Base-by-base conservation (phyloP, 1,140 invertebrate species). In the Scaptodrosophila lebanonensis region DNA sequence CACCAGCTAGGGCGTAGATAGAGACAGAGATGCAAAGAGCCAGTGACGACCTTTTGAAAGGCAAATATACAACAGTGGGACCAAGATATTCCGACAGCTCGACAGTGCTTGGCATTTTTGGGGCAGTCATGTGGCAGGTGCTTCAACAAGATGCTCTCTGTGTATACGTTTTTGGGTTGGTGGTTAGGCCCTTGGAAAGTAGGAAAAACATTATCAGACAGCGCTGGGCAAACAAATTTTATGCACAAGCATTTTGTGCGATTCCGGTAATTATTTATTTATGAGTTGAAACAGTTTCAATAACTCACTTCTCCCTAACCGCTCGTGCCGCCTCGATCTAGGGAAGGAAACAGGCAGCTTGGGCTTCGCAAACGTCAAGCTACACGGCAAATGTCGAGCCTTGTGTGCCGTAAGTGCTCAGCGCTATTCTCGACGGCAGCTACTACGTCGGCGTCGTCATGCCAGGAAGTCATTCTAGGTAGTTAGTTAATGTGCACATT, bases 201-300 rank as follows among this genome's bases (percentile, higher is more conserved):
- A 40, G 58, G 40, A 56, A 68, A 79, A 68, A 67, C 73, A 68
- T 66, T 69, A 73, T 40, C 64, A 72, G 79, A 72, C 64, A 68
- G 20, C 44, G 45, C 54, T 54, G 56, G 53, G 61, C 64, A 39
- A 63, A 38, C 47, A 51, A 53, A 75, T 57, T 77, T 76, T 64
- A 60, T 71, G 64, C 52, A 32, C 38, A 57, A 33, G 51, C 63
- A 64, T 65, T 66, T 64, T 58, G n/a, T n/a, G 47, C 60, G 73
- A 69, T 64, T 79, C 62, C 59, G 48, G 64, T 84, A 82, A 84
- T 84, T 82, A 84, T 84, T 84, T 84, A 84, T 84, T 84, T 84
- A 84, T 84, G 62, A 84, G 82, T 73, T 84, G 56, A 76, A 84
- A 79, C 70, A 58, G 71, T 72, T 84, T 76, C 82, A 84, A 82